Evolutionary conservation across 2,113 vertebrate genomes (phyloP), one percentile per base, ranked within the genome.

Genomic region (Probosciger aterrimus): DNA sequence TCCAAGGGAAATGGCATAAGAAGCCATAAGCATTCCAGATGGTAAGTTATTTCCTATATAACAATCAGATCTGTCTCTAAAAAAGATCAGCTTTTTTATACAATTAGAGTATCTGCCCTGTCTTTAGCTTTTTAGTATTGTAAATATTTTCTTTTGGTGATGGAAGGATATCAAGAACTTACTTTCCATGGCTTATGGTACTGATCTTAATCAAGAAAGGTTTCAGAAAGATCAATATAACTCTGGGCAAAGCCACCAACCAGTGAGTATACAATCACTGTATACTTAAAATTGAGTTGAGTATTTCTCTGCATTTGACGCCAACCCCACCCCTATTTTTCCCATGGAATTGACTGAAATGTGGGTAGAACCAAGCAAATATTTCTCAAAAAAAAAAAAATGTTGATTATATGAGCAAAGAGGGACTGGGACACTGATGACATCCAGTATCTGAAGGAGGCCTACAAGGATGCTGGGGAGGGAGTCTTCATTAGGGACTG

Each of bases 1-100:
- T 95, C 68, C 43, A 92, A 90, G 73, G 69, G 22, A 96, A 96
- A 93, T 92, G 47, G 41, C n/a, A 47, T 87, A 88, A 69, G 81
- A 75, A 93, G 46, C 55, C 68, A 24, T 65, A 84, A 82, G 68
- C 90, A 94, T 90, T 91, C 83, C 87, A 50, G n/a, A 47, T 67
- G 31, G 60, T 55, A 91, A 90, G 81, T 95, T 86, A 53, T 91
- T 95, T 97, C 81, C 53, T 82, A 17, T 62, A 12, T 76, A 89
- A 49, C 20, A 30, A 65, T 88, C 50, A 60, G 25, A 74, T 94
- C 71, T 75, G 14, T 67, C 46, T 75, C 18, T 84, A 57, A 73
- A 57, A 73, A 83, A 75, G 30, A 74, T 70, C 33, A 69, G 13
- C 7, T 53, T 79, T 57, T 30, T 81, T 64, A 52, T 79, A n/a